Evolutionary conservation across 92 coral and sea anemone genomes (phyloP).

Genomic region (Isaurus tuberculatus): DNA sequence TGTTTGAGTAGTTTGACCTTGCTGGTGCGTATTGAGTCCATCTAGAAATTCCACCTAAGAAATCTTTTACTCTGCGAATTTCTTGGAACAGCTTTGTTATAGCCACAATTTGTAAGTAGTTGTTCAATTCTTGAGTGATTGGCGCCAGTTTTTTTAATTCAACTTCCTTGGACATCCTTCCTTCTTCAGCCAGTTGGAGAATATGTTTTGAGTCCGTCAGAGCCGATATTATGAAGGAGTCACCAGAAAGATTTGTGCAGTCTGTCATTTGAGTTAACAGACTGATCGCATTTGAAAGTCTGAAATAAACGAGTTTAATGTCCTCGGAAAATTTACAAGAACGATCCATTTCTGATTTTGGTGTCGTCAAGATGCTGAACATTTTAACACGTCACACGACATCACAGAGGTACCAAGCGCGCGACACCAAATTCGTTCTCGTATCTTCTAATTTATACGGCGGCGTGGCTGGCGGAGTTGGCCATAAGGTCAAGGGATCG

Average conservation of each 20-base stretch:
- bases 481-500: no score
- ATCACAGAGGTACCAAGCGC: background rate
- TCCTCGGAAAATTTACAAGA: background rate
- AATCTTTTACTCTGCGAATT: constrained; percentile 13
- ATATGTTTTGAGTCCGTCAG: constrained; percentile 5
- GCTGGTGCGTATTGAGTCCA: constrained; percentile 2
- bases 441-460: no score
- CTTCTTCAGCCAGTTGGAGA: background rate
- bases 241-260: background rate
- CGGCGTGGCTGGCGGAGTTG: no score
- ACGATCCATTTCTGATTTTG: background rate
- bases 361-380: background rate
- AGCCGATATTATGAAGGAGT: constrained; percentile 3
- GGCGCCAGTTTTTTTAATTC: background rate
- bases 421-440: background rate
- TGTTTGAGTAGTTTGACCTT: background rate
- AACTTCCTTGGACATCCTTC: background rate
- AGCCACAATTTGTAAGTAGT: constrained; percentile 14
- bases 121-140: background rate
- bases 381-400: background rate
- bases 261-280: constrained; percentile 1
- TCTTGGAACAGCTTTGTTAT: constrained; percentile 7
- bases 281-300: constrained; percentile 15
- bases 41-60: constrained; percentile 4
- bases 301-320: background rate